phyloP scores from a whole-genome alignment of 2,888 invertebrate genomes.

The Hymenopus coronatus region DNA sequence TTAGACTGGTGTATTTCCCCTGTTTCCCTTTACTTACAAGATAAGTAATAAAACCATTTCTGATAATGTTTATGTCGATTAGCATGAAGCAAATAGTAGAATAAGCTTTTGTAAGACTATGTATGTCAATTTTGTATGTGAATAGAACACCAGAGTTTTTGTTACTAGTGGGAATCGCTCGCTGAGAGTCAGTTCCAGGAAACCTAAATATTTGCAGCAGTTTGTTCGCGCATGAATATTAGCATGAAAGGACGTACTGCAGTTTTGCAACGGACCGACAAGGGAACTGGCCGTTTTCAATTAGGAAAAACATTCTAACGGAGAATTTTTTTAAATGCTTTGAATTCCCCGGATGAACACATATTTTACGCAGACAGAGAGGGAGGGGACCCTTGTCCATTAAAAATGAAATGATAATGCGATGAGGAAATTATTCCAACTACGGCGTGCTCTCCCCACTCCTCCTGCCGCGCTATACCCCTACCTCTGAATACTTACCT shows the following conservation, averaged over 20 bases:
- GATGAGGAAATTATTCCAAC: not conserved
- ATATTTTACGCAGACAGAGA: not conserved
- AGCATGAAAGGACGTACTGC: not conserved
- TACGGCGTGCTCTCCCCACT: not conserved
- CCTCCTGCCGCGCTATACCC: no score
- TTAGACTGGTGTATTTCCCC: no score
- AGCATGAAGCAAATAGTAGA: no score
- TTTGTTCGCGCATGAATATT: not conserved
- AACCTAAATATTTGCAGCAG: not conserved
- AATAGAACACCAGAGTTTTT: no score
- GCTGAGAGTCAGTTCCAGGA: not conserved
- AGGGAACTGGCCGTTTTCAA: not conserved
- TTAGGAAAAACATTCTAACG: not conserved
- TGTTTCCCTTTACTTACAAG: no score
- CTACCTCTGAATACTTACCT: no score
- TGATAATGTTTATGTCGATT: no score
- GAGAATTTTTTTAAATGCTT: not conserved
- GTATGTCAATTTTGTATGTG: no score
- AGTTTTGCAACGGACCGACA: not conserved
- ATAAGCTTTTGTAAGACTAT: no score
- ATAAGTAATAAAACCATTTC: no score
- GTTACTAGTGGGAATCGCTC: no score
- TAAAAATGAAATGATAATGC: not conserved
- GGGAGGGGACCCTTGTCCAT: not conserved
- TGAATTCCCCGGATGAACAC: not conserved